A percentile compares a stretch with the other conserved stretches of the same genome.
These are phyloP conservation scores for Eufriesea mexicana DNA, from an alignment of 1,140 invertebrate species.

Conservation along the genomic window DNA sequence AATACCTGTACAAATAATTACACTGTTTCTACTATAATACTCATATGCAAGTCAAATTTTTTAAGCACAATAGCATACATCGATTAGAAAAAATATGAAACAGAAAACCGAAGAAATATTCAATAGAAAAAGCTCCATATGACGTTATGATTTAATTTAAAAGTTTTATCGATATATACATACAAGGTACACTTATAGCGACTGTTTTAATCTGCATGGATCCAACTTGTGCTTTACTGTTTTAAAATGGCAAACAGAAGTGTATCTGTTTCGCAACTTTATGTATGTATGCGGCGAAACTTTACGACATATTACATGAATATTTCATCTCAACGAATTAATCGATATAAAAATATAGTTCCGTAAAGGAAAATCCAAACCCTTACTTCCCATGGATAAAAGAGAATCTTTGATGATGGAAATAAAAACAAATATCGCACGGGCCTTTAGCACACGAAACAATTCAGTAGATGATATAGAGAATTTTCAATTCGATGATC, in stretches of 20 bases:
- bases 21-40: too few relatives aligned
- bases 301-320: slow-evolving; percentile 45
- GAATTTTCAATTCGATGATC: too few relatives aligned
- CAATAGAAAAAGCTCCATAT: too few relatives aligned
- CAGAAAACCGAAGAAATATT: too few relatives aligned
- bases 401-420: not conserved
- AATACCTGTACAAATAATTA: too few relatives aligned
- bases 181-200: not conserved
- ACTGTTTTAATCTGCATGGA: not conserved
- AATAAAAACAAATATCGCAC: not conserved
- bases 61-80: too few relatives aligned
- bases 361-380: slow-evolving; percentile 9
- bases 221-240: not conserved
- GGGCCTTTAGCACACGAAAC: not conserved
- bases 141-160: too few relatives aligned
- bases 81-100: too few relatives aligned
- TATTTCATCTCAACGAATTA: slow-evolving; percentile 23
- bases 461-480: not conserved
- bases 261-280: not conserved
- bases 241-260: not conserved
- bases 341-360: slow-evolving; percentile 5
- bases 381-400: slow-evolving; percentile 15
- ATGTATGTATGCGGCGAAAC: not conserved
- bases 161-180: not conserved
- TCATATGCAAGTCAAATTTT: too few relatives aligned